These are phyloP conservation scores for Premnoplex brunnescens DNA, from an alignment of 2,797 vertebrate genomes.

Conservation along the genomic window DNA sequence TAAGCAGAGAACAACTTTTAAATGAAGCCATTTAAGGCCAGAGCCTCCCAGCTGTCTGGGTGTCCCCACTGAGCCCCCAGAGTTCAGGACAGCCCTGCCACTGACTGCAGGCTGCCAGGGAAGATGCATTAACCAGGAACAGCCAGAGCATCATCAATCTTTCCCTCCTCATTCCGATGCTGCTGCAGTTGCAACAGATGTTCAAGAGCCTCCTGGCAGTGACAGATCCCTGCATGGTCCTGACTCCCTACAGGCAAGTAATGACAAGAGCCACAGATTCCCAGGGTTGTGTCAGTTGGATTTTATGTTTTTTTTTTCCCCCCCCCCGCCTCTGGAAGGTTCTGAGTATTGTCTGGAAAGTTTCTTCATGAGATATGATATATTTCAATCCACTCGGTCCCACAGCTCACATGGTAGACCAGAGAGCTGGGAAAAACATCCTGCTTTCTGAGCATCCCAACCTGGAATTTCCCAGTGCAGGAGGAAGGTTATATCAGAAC, in stretches of 20 bases:
- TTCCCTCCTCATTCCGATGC: constrained; percentile 18
- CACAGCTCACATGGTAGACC: not conserved
- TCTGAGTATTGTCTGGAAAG: not conserved
- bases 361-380: not conserved
- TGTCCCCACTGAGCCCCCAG: constrained; percentile 13
- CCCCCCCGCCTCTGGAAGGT: not conserved
- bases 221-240: constrained; percentile 28
- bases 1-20: constrained; percentile 13
- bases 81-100: constrained; percentile 42
- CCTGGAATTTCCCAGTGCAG: not conserved
- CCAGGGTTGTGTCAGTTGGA: not conserved
- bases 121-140: constrained; percentile 38
- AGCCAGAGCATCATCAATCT: constrained; percentile 57
- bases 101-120: constrained; percentile 10
- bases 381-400: accelerated
- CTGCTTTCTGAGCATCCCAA: not conserved
- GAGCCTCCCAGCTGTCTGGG: constrained; percentile 17
- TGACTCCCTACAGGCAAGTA: constrained; percentile 34
- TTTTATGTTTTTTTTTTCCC: not conserved
- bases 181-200: constrained; percentile 61
- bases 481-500: not conserved
- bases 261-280: constrained; percentile 14
- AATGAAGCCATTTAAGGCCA: constrained; percentile 29
- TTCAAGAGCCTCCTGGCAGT: constrained; percentile 52
- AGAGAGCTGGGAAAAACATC: not conserved